phyloP scores from a whole-genome alignment of 2,113 vertebrate species.

The Tricholaema leucomelas region DNA sequence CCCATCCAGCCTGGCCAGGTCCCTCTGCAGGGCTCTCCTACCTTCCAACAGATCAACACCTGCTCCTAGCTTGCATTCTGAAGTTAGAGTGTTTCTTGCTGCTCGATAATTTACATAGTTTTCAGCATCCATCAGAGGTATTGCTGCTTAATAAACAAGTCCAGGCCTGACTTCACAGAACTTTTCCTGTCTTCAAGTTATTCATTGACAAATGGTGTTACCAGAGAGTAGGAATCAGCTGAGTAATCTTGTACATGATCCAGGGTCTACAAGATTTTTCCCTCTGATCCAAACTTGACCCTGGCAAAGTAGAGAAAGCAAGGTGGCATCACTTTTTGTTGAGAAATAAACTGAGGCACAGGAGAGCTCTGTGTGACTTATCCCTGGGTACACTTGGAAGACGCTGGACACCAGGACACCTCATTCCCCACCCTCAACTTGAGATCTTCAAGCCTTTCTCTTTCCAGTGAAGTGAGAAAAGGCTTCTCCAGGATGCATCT shows the following conservation, averaged over 20 bases:
- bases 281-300: neutral
- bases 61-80: too few relatives aligned
- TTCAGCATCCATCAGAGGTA: neutral
- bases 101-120: neutral
- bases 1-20: too few relatives aligned
- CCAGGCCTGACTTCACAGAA: neutral
- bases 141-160: neutral
- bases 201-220: neutral
- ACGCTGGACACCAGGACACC: neutral
- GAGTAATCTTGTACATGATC: neutral
- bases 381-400: neutral
- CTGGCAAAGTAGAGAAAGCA: neutral
- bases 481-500: neutral
- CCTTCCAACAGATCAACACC: too few relatives aligned
- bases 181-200: neutral
- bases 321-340: rapidly evolving
- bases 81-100: neutral
- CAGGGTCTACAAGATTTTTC: neutral
- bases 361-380: rapidly evolving
- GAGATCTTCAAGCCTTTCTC: neutral
- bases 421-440: neutral
- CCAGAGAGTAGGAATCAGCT: neutral
- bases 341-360: neutral
- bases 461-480: neutral
- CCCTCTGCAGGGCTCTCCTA: too few relatives aligned